Base-by-base conservation (phyloP, 2,888 invertebrate genomes). In the Dioctria rufipes region DNA sequence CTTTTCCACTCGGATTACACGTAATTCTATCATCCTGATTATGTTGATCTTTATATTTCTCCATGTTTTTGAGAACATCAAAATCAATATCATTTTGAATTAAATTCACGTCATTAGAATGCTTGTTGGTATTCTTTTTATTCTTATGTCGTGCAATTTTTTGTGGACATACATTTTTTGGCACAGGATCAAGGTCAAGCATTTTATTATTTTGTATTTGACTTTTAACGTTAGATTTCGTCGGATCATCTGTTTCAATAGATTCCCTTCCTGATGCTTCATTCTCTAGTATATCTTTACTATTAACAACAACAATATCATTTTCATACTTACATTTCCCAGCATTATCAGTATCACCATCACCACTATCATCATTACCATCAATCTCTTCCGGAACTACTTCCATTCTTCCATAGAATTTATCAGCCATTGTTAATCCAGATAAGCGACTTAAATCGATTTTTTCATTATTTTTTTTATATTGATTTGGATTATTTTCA, bases 281-380 rank as follows among this genome's bases (percentile, higher is more conserved):
- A 46, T 1, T 46, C 46, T 46, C 46, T 46, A 46, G 46, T 46
- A 1, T 46, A 46, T 46, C 46, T 6, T 46, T 46, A 25, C 25
- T 25, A 25, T 25, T 25, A 39, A 42, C 39, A 66, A 40, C n/a
- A 42, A 37, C 37, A 6, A 40, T 66, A 11, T 51, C 51, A 39
- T 42, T 40, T 54, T 42, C 43, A 5, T 63, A 43, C 43, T 63
- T 46, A 77, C 39, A 13, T 11, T 60, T 60, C 40, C 5, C 39
- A 13, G 37, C 4, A 67, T 25, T 75, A 84, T 86, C 86, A 85
- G 85, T 85, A 85, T 86, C 86, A 85, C 86, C 85, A 84, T 85
- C 85, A 49, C 84, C 83, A 81, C 83, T 84, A 11, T 78, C 80
- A 2, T 82, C 81, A 5, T 79, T 40, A 49, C 43, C 11, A 58